A percentile compares a stretch with the other conserved stretches of the same genome.
These are phyloP conservation scores for Gymnoscopelus braueri DNA, from an alignment of 2,797 vertebrate genomes.

Conservation along the genomic window DNA sequence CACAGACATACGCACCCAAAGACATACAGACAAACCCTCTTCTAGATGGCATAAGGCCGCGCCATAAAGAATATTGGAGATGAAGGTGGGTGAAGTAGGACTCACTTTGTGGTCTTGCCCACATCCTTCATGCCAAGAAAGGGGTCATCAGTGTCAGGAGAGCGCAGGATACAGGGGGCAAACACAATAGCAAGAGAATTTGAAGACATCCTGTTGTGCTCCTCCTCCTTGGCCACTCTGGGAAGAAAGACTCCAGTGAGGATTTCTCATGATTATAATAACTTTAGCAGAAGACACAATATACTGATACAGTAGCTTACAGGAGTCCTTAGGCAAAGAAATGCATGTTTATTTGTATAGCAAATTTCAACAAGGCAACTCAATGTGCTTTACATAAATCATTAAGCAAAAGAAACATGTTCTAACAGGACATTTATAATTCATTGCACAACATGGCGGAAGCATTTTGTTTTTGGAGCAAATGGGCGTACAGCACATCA, in stretches of 20 bases:
- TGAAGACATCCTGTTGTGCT: conserved; percentile 93
- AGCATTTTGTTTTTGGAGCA: neutral
- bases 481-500: neutral
- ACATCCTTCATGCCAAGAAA: conserved; percentile 94
- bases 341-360: too few relatives aligned
- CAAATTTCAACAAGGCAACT: too few relatives aligned
- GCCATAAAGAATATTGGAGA: too few relatives aligned
- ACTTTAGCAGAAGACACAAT: neutral
- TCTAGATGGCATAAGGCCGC: conserved; percentile 59
- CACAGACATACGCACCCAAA: too few relatives aligned
- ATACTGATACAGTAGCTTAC: neutral
- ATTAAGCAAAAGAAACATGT: too few relatives aligned
- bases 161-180: conserved; percentile 93
- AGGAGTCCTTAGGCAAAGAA: neutral
- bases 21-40: too few relatives aligned
- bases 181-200: conserved; percentile 94
- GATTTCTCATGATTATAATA: neutral
- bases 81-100: conserved; percentile 41
- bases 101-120: conserved; percentile 93
- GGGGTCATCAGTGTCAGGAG: conserved; percentile 88
- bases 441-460: neutral
- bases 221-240: conserved; percentile 92
- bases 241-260: conserved; percentile 30
- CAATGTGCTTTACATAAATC: too few relatives aligned
- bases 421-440: neutral